Evolutionary conservation across 2,113 vertebrate species (phyloP), one percentile per base, ranked within the genome.

Genomic region (Scolopax mira): DNA sequence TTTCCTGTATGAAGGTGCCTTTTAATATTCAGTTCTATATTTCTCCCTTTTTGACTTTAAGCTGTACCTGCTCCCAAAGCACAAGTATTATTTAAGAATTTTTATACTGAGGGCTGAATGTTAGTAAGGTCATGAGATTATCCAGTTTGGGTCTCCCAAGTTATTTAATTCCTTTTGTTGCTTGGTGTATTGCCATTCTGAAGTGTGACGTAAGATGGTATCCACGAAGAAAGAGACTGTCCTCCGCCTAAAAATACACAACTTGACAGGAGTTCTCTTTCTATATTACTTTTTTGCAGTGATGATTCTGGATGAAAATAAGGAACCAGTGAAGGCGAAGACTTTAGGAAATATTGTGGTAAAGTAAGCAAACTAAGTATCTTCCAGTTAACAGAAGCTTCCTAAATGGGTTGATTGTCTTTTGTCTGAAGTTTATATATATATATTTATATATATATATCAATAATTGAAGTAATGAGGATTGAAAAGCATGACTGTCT

Each of bases 281-380:
- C 57, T 80, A 0, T 95, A 7, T 95, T 85, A 80, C 85, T 86
- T 57, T 95, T 92, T 98, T 96, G 33, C 71, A 99, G 99, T 99
- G 94, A 98, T 98, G 88, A 98, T 99, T 97, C 98, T 99, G 89
- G 98, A 99, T 97, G 98, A 99, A 95, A 97, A 98, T 94, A 98
- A 98, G 98, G 97, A 98, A 96, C 97, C 98, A 94, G 97, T 98
- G 96, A 98, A 98, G 96, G 97, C 97, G 23, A 98, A 98, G 77
- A 98, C 97, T 85, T 97, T 99, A 96, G 99, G 99, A 98, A 99
- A 99, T 96, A 99, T 99, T 89, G 99, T 99, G 89, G 98, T 99
- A 85, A 99, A 99, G 99, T 99, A 98, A 98, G 99, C 83, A 91
- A 98, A 98, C 97, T 83, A 83, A 95, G 14, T 61, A 21, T 75